Evolutionary conservation across 2,797 vertebrate genomes (phyloP).

Genomic region (Myiotriccus ornatus): DNA sequence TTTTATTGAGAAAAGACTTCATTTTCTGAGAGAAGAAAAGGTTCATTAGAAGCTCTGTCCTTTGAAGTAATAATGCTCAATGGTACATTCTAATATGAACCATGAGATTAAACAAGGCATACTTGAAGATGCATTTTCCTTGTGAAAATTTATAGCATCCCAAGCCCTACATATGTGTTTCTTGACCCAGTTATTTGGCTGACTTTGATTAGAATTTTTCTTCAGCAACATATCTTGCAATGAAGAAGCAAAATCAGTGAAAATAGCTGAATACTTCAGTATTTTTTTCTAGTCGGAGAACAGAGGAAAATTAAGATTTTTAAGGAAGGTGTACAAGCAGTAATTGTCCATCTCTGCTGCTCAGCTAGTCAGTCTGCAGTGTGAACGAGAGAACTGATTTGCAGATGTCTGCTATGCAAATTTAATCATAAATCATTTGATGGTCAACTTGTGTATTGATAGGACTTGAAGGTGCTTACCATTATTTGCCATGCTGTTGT

Average conservation of each 20-base stretch:
- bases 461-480: not conserved
- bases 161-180: not conserved
- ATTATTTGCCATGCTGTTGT: not conserved
- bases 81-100: not conserved
- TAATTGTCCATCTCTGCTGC: not conserved
- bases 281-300: not conserved
- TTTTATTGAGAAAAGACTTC: not conserved
- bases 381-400: not conserved
- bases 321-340: not conserved
- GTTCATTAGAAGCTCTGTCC: not conserved
- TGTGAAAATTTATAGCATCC: not conserved
- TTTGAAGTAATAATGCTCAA: conserved; percentile 4
- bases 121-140: not conserved
- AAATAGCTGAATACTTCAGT: not conserved
- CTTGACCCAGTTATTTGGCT: not conserved
- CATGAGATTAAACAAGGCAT: not conserved
- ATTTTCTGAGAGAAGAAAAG: not conserved
- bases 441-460: not conserved
- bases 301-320: not conserved
- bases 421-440: not conserved
- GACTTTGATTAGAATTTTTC: not conserved
- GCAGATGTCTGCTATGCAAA: not conserved
- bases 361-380: not conserved
- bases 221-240: not conserved
- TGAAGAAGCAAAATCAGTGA: not conserved